phyloP scores from a whole-genome alignment of 2,113 vertebrate genomes.

The Erpornis zantholeuca region DNA sequence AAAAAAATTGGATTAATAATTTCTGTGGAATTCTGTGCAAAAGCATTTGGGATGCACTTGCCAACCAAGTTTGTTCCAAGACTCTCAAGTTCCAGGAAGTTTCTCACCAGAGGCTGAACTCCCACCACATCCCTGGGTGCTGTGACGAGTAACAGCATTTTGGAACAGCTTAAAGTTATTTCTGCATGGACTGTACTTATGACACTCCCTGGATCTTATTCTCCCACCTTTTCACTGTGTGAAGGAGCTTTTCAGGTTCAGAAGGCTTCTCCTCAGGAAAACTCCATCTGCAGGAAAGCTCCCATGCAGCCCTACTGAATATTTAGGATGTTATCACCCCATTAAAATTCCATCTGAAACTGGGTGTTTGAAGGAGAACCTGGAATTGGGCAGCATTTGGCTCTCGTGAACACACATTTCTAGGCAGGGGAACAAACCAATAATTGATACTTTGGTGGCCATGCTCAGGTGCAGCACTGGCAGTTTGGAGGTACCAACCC shows the following conservation, averaged over 20 bases:
- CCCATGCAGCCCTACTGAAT: neutral
- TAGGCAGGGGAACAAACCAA: neutral
- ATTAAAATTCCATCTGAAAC: neutral
- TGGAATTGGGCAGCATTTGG: fast-evolving
- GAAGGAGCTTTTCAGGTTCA: neutral
- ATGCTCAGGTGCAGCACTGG: fast-evolving
- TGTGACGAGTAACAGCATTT: neutral
- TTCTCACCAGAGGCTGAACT: neutral
- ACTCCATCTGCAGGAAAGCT: fast-evolving
- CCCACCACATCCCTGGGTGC: neutral
- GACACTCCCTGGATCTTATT: neutral
- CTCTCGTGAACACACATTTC: neutral
- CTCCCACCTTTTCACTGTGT: neutral
- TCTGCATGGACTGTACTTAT: neutral
- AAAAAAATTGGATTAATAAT: neutral
- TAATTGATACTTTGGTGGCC: neutral
- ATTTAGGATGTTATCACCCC: neutral
- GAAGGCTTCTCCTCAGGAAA: neutral
- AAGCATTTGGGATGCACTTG: neutral
- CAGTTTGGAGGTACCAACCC: fast-evolving
- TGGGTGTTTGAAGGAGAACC: neutral
- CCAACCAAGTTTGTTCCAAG: neutral
- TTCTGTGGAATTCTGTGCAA: neutral
- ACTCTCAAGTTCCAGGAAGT: neutral
- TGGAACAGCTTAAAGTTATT: neutral